A percentile compares a stretch with the other conserved stretches of the same genome.
These are phyloP conservation scores for Pomacea canaliculata DNA, from an alignment of 2,888 invertebrate species.

Conservation along the genomic window DNA sequence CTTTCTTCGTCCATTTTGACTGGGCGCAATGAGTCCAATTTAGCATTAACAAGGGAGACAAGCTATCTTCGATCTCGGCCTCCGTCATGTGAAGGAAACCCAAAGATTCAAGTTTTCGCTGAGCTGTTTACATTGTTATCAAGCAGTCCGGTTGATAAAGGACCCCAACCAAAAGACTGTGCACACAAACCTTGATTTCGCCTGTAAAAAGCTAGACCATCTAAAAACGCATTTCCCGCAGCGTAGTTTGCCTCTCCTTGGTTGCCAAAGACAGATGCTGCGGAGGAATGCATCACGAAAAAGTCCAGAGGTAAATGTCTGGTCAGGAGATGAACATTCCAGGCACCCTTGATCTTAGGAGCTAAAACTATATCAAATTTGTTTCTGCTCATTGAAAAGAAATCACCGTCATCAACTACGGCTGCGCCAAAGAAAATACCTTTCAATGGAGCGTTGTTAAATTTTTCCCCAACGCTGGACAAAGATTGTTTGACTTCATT, in stretches of 20 bases:
- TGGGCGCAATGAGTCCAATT: constrained; percentile 34
- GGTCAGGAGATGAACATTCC: constrained; percentile 47
- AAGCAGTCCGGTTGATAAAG: constrained; percentile 43
- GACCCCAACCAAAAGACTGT: constrained; percentile 52
- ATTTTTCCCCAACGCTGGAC: background rate
- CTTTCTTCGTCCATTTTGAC: constrained; percentile 37
- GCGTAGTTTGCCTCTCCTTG: constrained; percentile 49
- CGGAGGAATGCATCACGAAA: constrained; percentile 52
- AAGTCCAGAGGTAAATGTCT: constrained; percentile 38
- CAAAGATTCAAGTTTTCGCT: constrained; percentile 10
- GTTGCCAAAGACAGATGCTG: constrained; percentile 45
- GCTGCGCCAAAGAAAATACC: constrained; percentile 55
- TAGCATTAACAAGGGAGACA: constrained; percentile 36
- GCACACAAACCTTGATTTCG: constrained; percentile 34
- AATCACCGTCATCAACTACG: constrained; percentile 37
- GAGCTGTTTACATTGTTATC: constrained; percentile 9
- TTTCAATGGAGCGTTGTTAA: constrained; percentile 30
- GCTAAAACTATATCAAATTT: constrained; percentile 35
- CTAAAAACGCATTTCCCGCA: constrained; percentile 48
- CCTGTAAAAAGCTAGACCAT: constrained; percentile 43
- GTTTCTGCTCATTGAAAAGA: constrained; percentile 34
- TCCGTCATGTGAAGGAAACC: constrained; percentile 19
- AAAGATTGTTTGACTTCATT: background rate
- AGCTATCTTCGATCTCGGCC: constrained; percentile 20
- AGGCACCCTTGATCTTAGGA: constrained; percentile 51